phyloP scores from a whole-genome alignment of 2,888 invertebrate genomes.

The Melipona bicolor region DNA sequence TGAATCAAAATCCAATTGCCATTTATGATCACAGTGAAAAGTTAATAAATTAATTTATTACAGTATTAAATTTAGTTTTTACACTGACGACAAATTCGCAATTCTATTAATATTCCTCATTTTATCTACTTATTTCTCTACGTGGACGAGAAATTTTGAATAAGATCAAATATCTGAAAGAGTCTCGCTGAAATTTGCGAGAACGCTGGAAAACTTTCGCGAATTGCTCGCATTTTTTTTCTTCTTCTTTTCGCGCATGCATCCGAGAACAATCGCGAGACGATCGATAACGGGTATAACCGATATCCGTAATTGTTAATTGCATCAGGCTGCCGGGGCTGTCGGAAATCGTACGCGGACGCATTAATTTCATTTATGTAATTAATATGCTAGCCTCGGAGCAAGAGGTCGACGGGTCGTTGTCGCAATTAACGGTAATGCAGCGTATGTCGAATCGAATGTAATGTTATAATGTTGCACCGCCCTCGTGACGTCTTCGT shows the following conservation, averaged over 20 bases:
- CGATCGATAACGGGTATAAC: background rate
- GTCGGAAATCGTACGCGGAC: constrained; percentile 20
- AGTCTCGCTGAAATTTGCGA: background rate
- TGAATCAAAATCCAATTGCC: no score
- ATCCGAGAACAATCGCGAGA: background rate
- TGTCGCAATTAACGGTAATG: constrained; percentile 51
- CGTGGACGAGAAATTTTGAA: background rate
- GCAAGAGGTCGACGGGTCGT: background rate
- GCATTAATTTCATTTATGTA: constrained; percentile 49
- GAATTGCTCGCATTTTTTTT: background rate
- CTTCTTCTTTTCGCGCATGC: background rate
- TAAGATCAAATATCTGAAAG: background rate
- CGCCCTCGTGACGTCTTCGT: background rate
- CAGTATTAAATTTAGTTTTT: no score
- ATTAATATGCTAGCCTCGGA: constrained; percentile 32
- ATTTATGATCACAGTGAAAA: no score
- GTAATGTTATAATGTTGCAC: constrained; percentile 20
- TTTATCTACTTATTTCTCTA: no score
- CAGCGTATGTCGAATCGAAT: constrained; percentile 32
- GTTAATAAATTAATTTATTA: no score
- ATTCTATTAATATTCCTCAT: no score
- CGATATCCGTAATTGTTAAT: constrained; percentile 34
- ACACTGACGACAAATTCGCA: no score
- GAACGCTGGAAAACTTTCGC: background rate
- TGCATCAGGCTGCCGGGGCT: background rate